Conservation (phyloP, 2,888 invertebrate genomes). For the Euspilapteryx auroguttella region DNA sequence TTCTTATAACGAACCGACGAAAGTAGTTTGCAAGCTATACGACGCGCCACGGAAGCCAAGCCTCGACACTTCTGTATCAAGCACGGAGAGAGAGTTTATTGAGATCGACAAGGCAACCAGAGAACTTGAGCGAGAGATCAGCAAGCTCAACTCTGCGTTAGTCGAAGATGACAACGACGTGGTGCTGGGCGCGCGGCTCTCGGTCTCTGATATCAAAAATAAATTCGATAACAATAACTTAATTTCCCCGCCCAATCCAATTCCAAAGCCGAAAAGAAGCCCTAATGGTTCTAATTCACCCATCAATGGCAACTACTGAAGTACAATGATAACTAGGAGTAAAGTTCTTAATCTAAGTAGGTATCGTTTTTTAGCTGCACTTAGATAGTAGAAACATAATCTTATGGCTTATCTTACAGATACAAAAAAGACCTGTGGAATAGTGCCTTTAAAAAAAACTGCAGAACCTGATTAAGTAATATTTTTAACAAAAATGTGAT, state of each 20-base stretch:
- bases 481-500: neutral
- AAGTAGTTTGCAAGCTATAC: conserved; percentile 43
- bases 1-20: conserved; percentile 39
- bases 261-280: conserved; percentile 62
- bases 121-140: conserved; percentile 46
- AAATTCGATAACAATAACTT: conserved; percentile 53
- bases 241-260: conserved; percentile 50
- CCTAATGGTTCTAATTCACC: conserved; percentile 34
- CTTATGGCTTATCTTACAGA: no score
- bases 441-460: no score
- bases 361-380: no score
- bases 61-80: conserved; percentile 38
- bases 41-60: conserved; percentile 35
- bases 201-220: conserved; percentile 49
- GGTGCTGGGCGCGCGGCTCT: conserved; percentile 22
- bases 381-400: no score
- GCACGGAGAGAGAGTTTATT: conserved; percentile 47
- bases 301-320: conserved; percentile 1
- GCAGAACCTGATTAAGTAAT: no score
- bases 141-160: conserved; percentile 46
- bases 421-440: no score
- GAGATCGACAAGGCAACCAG: conserved; percentile 48
- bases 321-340: neutral
- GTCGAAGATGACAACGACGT: conserved; percentile 32
- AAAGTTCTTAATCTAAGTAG: no score